These are phyloP conservation scores for Cygnus atratus DNA, from an alignment of 2,113 vertebrate genomes.

Conservation along the genomic window DNA sequence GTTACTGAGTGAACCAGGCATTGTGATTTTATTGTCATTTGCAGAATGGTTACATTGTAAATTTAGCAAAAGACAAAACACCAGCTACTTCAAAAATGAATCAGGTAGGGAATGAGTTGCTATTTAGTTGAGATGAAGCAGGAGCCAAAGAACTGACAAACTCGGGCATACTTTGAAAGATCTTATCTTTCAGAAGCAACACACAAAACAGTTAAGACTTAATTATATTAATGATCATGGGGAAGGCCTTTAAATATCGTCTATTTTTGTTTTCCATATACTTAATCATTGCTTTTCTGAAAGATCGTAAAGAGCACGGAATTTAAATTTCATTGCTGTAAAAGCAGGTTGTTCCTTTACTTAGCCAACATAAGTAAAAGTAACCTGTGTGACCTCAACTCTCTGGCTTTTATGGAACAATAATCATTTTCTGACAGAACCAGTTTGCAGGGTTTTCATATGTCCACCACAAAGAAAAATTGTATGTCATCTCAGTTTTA, in stretches of 20 bases:
- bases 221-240: not conserved
- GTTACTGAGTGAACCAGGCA: not conserved
- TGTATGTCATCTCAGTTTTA: slow-evolving; percentile 51
- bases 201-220: not conserved
- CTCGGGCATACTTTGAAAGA: not conserved
- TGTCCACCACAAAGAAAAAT: slow-evolving; percentile 59
- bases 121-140: not conserved
- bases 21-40: not conserved
- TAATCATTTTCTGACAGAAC: slow-evolving; percentile 50
- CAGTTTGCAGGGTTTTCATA: slow-evolving; percentile 45
- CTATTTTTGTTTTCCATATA: not conserved
- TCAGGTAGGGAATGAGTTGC: not conserved
- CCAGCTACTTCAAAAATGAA: not conserved
- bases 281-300: not conserved
- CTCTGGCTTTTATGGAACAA: slow-evolving; percentile 43
- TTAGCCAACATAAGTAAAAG: not conserved
- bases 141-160: not conserved
- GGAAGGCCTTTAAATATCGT: not conserved
- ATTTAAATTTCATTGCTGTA: not conserved
- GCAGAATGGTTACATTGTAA: not conserved
- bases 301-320: not conserved
- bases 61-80: not conserved
- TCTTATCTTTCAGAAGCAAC: not conserved
- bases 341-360: not conserved
- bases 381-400: slow-evolving; percentile 20